A percentile compares a stretch with the other conserved stretches of the same genome.
These are phyloP conservation scores for Pionites leucogaster DNA, from an alignment of 2,113 vertebrate genomes.

Conservation along the genomic window DNA sequence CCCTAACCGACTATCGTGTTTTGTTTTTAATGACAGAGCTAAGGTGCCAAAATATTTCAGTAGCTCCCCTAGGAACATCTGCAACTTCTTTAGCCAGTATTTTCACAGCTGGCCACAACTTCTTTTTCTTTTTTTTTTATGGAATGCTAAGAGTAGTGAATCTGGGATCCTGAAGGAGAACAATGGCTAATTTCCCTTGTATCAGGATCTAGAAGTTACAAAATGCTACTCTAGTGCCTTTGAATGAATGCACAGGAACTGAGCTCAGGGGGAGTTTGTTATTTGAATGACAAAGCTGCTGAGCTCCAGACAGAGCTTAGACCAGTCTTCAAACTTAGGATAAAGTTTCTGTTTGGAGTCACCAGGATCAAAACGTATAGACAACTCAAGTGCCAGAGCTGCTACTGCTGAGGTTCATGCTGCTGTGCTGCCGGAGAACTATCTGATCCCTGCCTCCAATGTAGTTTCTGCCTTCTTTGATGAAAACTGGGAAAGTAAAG, in stretches of 20 bases:
- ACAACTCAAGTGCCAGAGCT: background rate
- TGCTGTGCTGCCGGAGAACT: background rate
- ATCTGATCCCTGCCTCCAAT: background rate
- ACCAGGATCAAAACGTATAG: background rate
- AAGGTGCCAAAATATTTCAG: conserved; percentile 66
- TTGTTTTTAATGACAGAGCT: conserved; percentile 45
- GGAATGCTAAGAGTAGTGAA: background rate
- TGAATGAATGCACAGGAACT: background rate
- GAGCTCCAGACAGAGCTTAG: background rate
- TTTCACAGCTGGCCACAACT: conserved; percentile 58
- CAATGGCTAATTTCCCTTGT: conserved; percentile 26
- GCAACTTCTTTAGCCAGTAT: conserved; percentile 56
- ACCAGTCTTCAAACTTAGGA: background rate
- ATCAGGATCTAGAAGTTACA: background rate
- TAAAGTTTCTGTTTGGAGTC: background rate
- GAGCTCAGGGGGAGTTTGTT: background rate
- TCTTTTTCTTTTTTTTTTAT: background rate
- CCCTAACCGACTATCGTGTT: background rate
- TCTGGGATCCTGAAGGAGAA: conserved; percentile 22
- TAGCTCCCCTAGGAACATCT: conserved; percentile 61
- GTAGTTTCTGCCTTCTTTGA: background rate
- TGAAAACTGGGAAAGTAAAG: background rate
- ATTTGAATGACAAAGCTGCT: background rate
- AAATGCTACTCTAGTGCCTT: background rate
- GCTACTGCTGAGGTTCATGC: background rate